Evolutionary conservation across 2,888 invertebrate genomes (phyloP).

Genomic region (Ferrisia virgata): DNA sequence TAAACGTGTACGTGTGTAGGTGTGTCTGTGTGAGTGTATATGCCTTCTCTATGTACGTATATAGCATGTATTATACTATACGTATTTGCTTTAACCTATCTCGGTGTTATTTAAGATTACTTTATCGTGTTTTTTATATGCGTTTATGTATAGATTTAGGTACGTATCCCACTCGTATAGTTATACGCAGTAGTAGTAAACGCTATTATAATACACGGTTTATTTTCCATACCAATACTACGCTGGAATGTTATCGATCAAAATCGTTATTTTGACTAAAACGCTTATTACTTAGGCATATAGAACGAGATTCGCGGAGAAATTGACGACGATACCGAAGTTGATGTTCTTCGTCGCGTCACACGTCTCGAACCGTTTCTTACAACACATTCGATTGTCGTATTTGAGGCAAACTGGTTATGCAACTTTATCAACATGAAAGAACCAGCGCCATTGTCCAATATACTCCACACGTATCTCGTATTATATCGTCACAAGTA

Average conservation of each 20-base stretch:
- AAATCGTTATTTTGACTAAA: background rate
- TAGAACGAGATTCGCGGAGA: background rate
- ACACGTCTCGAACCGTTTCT: background rate
- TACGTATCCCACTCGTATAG: background rate
- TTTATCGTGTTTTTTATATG: background rate
- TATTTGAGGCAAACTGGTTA: conserved; percentile 17
- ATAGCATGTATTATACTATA: too few species aligned
- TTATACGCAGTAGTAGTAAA: background rate
- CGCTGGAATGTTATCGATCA: background rate
- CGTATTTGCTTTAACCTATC: background rate
- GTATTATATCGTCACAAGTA: too few species aligned
- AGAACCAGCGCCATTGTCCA: too few species aligned
- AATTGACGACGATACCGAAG: background rate
- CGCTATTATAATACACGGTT: background rate
- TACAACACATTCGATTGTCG: background rate
- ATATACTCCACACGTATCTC: too few species aligned
- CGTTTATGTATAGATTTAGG: too few species aligned
- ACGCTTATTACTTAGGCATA: background rate
- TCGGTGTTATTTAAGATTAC: background rate
- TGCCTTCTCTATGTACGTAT: too few species aligned
- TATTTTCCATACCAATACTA: too few species aligned
- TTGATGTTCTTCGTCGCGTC: background rate
- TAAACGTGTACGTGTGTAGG: too few species aligned
- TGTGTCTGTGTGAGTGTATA: too few species aligned
- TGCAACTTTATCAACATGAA: background rate